These are phyloP conservation scores for Anolis carolinensis DNA, from an alignment of 2,113 vertebrate genomes.

Conservation along the genomic window DNA sequence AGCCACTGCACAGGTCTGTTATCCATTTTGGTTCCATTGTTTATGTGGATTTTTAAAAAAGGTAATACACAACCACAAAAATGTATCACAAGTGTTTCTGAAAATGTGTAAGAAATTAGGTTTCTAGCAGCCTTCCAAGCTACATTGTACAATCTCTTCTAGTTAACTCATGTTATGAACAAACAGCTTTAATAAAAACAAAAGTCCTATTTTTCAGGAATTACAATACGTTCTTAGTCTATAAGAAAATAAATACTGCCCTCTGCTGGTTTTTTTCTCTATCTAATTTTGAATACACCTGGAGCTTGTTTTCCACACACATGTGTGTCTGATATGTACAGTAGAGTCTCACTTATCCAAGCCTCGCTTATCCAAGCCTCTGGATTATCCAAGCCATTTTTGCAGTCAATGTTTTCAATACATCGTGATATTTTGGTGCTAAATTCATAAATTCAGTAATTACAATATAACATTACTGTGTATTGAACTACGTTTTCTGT, in stretches of 20 bases:
- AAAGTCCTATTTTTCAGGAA: conserved; percentile 12
- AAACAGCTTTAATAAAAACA: conserved; percentile 47
- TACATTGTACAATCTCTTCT: conserved; percentile 63
- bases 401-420: too few relatives aligned
- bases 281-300: not conserved
- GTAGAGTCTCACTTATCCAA: too few relatives aligned
- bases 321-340: too few relatives aligned
- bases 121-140: conserved; percentile 51
- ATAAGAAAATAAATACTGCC: conserved; percentile 75
- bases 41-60: not conserved
- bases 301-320: too few relatives aligned
- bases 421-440: too few relatives aligned
- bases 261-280: conserved; percentile 71
- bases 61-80: conserved; percentile 53
- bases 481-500: too few relatives aligned
- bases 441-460: too few relatives aligned
- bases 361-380: too few relatives aligned
- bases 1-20: conserved; percentile 51
- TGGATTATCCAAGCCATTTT: too few relatives aligned
- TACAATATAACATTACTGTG: too few relatives aligned
- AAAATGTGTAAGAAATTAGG: conserved; percentile 56
- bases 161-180: conserved; percentile 57
- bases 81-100: conserved; percentile 47
- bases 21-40: conserved; percentile 52
- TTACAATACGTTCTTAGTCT: conserved; percentile 33